Evolutionary conservation across 2,113 vertebrate species (phyloP).

Genomic region (Pardalotus punctatus): DNA sequence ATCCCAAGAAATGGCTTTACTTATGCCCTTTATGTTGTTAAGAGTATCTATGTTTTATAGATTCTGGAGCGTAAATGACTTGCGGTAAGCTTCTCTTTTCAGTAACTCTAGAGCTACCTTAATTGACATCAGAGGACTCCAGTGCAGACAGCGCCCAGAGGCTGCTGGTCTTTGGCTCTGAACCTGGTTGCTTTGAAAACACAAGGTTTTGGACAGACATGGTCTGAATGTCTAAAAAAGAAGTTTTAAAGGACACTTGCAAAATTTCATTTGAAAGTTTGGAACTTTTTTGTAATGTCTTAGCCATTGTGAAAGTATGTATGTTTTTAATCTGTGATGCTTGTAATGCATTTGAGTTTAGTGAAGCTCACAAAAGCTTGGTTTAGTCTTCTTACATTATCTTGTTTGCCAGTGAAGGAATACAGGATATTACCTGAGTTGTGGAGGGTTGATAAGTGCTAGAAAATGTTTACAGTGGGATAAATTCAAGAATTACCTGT

Average conservation of each 20-base stretch:
- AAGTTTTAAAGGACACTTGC: not conserved
- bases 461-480: not conserved
- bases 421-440: not conserved
- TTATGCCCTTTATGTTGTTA: not conserved
- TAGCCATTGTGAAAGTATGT: accelerated
- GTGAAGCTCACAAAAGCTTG: not conserved
- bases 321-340: not conserved
- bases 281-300: not conserved
- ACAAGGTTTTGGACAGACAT: not conserved
- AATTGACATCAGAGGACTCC: not conserved
- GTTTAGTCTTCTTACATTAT: not conserved
- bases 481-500: not conserved
- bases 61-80: not conserved
- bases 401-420: not conserved
- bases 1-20: not conserved
- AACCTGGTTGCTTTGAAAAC: not conserved
- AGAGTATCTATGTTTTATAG: not conserved
- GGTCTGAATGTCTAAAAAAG: not conserved
- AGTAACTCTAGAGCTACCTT: not conserved
- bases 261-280: not conserved
- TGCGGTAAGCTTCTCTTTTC: not conserved
- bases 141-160: not conserved
- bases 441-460: not conserved
- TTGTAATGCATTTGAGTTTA: not conserved
- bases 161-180: not conserved